Percentiles rank a stretch among this genome's conserved stretches.
These are phyloP conservation scores for Aleiodes leptofemur DNA, from an alignment of 2,888 invertebrate genomes.

Conservation along the genomic window DNA sequence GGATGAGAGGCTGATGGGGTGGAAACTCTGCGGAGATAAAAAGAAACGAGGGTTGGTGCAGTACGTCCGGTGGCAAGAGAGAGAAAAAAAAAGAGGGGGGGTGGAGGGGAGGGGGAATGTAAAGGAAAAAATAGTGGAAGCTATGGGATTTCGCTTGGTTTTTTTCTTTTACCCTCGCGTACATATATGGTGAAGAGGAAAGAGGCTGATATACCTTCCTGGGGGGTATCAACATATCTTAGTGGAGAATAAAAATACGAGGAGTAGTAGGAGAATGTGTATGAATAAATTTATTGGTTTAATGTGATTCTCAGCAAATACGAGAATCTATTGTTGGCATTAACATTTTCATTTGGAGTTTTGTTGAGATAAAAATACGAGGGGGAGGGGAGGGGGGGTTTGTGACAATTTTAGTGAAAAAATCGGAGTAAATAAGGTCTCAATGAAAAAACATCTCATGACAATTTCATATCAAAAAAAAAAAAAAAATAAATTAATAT, in stretches of 20 bases:
- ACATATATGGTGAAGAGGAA: constrained; percentile 55
- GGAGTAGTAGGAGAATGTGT: constrained; percentile 70
- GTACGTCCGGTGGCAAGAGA: constrained; percentile 52
- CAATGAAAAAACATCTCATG: no score
- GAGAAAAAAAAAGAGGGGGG: constrained; percentile 37
- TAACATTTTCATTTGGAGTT: no score
- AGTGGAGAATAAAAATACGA: constrained; percentile 72
- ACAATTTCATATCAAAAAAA: no score
- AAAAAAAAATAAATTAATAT: no score
- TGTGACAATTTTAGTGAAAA: no score
- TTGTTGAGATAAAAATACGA: no score
- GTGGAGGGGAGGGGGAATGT: background rate
- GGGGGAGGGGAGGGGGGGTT: no score
- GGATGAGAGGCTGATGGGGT: constrained; percentile 75
- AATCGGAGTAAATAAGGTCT: no score
- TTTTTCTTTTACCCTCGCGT: constrained; percentile 27
- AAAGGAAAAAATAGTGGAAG: constrained; percentile 31
- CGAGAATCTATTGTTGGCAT: no score
- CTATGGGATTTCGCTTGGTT: constrained; percentile 37
- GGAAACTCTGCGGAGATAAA: constrained; percentile 76
- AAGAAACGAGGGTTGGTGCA: constrained; percentile 73
- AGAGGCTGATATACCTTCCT: constrained; percentile 45
- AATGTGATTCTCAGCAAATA: constrained; percentile 53
- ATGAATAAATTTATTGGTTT: constrained; percentile 72
- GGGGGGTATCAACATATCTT: constrained; percentile 72